Evolutionary conservation across 2,888 invertebrate genomes (phyloP).

Genomic region (Heteromurus nitidus): DNA sequence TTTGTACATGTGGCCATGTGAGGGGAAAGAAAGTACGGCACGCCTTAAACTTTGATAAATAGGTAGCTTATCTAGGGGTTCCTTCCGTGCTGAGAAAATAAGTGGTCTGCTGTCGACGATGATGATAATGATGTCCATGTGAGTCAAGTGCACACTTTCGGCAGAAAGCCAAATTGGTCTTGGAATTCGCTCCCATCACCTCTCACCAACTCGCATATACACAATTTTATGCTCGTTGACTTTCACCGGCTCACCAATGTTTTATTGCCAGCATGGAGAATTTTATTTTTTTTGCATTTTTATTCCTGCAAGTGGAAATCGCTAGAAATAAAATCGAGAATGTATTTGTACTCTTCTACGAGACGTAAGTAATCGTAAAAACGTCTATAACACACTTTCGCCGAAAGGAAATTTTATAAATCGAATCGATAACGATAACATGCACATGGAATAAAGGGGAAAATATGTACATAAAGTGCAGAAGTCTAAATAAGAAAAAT

Average conservation of each 20-base stretch:
- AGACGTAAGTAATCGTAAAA: no score
- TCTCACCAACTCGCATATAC: neutral
- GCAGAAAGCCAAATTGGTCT: constrained; percentile 53
- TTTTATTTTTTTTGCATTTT: no score
- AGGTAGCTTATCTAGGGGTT: constrained; percentile 36
- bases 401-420: no score
- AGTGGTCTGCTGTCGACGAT: constrained; percentile 45
- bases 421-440: no score
- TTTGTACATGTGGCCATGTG: neutral
- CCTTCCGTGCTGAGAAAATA: constrained; percentile 48
- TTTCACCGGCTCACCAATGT: constrained; percentile 51
- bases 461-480: neutral
- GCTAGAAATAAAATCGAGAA: no score
- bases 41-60: constrained; percentile 3
- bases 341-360: no score
- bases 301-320: no score
- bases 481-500: constrained; percentile 1
- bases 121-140: constrained; percentile 55
- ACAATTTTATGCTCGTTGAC: constrained; percentile 53
- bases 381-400: no score
- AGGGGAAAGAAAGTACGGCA: neutral
- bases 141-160: constrained; percentile 53
- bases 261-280: no score
- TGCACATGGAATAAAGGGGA: neutral
- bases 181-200: constrained; percentile 25